Conservation (phyloP, 2,888 invertebrate genomes). For the Prosapia bicincta region DNA sequence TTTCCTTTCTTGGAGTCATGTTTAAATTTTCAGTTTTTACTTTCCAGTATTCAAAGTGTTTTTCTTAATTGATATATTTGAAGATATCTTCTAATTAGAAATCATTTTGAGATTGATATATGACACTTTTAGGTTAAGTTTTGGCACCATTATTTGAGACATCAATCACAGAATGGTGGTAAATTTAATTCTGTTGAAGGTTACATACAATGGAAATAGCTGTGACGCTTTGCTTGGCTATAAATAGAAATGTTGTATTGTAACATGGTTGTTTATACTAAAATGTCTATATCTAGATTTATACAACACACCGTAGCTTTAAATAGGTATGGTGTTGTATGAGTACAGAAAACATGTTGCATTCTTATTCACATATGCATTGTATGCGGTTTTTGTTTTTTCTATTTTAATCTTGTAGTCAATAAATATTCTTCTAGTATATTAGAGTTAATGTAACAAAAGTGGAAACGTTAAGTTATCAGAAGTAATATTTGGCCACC, state of each 20-base stretch:
- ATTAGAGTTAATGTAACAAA: too few species aligned
- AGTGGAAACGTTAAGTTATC: too few species aligned
- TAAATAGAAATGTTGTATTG: neutral
- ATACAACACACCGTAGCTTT: neutral
- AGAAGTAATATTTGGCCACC: too few species aligned
- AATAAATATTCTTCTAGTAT: too few species aligned
- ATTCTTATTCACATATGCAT: too few species aligned
- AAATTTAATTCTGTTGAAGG: neutral
- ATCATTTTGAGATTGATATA: neutral
- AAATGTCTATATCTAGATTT: neutral
- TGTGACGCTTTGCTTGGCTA: neutral
- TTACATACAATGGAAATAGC: neutral
- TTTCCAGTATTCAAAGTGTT: too few species aligned
- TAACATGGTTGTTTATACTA: neutral
- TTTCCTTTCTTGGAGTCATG: too few species aligned
- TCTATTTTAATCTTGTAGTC: too few species aligned
- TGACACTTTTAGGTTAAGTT: neutral
- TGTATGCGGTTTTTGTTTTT: too few species aligned
- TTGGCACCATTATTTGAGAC: neutral
- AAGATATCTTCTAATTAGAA: neutral
- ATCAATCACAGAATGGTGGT: neutral
- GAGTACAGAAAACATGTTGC: too few species aligned
- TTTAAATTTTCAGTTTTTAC: too few species aligned
- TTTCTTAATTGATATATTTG: too few species aligned
- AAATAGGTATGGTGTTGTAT: neutral